Evolutionary conservation across 1,140 invertebrate species (phyloP), one percentile per base, ranked within the genome.

Genomic region (Drosophila mayri): DNA sequence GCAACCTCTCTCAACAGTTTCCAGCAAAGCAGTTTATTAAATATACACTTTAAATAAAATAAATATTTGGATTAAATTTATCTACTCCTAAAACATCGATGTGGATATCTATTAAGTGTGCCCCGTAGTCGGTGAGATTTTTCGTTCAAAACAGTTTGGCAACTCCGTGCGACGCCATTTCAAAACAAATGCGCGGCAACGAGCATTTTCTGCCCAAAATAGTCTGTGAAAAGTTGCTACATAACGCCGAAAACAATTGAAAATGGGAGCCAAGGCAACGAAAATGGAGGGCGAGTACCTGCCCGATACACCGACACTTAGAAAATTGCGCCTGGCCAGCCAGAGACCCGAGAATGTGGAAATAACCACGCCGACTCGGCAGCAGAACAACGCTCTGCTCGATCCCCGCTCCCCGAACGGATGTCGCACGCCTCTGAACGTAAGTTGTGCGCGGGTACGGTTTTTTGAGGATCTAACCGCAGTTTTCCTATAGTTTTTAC

Each of bases 341-440:
- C 52, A 67, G 35, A 63, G 54, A 18, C 18, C 44, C 6, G 46
- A 62, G 18, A 58, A 59, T 18, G 52, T 73, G 3, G 72, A 72
- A 37, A 73, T 76, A 54, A 52, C 67, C 1, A 66, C 60, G 10
- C 80, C 83, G 43, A 38, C 3, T 11, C 52, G 50, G 1, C 71
- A 87, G 3, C 63, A 64, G 8, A 68, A 46, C 9, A 82, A 73
- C 46, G 54, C 73, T 37, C 28, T 76, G 12, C 68, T 85, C 0
- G 91, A 92, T 75, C 91, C 91, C 11, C 79, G 91, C 37, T 92
- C 91, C 1, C 91, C 91, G 7, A 90, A 81, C 46, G 77, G 73
- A 16, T 92, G 87, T 32, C 84, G 91, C 2, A 92, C 91, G 0
- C 91, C 91, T 0, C 11, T 92, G 6, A 90, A 79, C 57, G 91